A percentile compares a stretch with the other conserved stretches of the same genome.
phyloP scores from a whole-genome alignment of 2,888 invertebrate genomes.

The Hecatera dysodea region DNA sequence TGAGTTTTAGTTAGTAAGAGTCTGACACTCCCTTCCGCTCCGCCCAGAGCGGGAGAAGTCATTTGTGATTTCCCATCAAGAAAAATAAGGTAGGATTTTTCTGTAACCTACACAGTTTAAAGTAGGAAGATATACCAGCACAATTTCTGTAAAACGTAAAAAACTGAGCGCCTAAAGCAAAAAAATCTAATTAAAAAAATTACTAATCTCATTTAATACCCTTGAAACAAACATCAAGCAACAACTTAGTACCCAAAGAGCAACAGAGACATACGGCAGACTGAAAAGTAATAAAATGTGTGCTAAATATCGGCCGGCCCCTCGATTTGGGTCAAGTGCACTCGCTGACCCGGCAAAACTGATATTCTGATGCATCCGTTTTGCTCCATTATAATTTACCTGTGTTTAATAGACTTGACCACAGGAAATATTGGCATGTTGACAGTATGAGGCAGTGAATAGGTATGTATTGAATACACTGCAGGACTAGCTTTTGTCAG shows the following conservation, averaged over 20 bases:
- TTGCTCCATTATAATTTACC: constrained; percentile 46
- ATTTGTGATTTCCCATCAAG: no score
- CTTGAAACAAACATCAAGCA: not conserved
- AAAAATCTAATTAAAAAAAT: no score
- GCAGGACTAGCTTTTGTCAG: not conserved
- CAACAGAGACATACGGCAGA: constrained; percentile 32
- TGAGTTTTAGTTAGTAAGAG: no score
- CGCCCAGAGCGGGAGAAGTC: no score
- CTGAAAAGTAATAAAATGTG: constrained; percentile 50
- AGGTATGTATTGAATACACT: not conserved
- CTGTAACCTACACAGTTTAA: no score
- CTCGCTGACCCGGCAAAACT: constrained; percentile 51
- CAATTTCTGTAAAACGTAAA: no score
- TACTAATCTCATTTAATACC: not conserved
- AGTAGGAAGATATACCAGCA: no score
- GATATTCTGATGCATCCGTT: constrained; percentile 58
- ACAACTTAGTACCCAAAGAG: not conserved
- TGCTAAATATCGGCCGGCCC: constrained; percentile 57
- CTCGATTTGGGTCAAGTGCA: constrained; percentile 62
- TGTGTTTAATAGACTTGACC: constrained; percentile 28
- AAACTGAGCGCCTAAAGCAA: no score
- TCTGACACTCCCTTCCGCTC: no score
- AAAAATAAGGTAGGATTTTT: no score
- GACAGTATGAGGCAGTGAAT: not conserved
- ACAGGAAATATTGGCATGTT: constrained; percentile 8